A percentile compares a stretch with the other conserved stretches of the same genome.
Conservation (phyloP, 2,113 vertebrate species). For the Elachura formosa region DNA sequence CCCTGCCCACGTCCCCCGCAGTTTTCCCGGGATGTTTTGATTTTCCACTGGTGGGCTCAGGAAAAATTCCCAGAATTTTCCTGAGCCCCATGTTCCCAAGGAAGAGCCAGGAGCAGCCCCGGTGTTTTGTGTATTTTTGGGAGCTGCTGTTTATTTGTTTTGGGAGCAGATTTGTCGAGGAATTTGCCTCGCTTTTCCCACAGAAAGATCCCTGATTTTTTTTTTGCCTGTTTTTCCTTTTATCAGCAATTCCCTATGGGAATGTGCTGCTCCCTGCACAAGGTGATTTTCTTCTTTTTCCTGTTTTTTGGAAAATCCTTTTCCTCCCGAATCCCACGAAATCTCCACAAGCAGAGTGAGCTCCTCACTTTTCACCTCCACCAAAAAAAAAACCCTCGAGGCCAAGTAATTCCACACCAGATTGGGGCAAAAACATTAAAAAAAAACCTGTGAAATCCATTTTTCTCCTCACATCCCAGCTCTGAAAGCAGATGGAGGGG, state of each 20-base stretch:
- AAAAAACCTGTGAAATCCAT: not conserved
- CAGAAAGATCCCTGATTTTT: not conserved
- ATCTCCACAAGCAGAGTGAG: accelerated
- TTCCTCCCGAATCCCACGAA: not conserved
- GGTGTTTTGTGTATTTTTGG: not conserved
- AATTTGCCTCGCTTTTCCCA: not conserved
- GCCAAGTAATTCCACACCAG: not conserved
- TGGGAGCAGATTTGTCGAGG: not conserved
- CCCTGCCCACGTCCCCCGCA: accelerated
- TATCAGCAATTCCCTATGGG: accelerated
- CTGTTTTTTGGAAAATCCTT: not conserved
- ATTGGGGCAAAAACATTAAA: not conserved
- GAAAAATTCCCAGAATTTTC: accelerated
- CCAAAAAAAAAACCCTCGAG: not conserved
- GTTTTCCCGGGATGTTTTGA: not conserved
- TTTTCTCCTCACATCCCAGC: not conserved
- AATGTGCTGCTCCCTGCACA: accelerated
- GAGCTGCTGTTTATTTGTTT: not conserved
- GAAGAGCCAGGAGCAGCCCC: not conserved
- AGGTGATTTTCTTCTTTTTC: no score
- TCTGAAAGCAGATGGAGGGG: constrained; percentile 14
- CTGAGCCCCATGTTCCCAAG: not conserved
- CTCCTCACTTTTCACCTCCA: not conserved
- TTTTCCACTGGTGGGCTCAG: not conserved
- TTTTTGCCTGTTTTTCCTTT: not conserved